Conservation (phyloP, 2,113 vertebrate species). For the Uria lomvia region DNA sequence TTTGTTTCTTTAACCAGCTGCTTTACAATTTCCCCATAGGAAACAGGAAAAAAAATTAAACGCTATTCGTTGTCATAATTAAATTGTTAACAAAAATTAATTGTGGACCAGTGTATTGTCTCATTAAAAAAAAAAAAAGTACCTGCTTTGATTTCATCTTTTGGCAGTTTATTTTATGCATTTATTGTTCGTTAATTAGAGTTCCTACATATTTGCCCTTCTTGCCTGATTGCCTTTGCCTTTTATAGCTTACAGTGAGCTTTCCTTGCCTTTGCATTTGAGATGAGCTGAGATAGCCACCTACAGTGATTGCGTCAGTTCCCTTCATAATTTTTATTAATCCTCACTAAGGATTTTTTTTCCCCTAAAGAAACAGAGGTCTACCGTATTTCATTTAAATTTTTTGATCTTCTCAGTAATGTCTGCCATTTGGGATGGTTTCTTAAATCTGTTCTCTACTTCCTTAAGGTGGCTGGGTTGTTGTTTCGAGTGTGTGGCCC, state of each 20-base stretch:
- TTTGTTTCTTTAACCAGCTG: background rate
- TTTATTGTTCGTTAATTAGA: constrained; percentile 55
- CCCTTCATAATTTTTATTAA: constrained; percentile 54
- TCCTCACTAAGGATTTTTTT: background rate
- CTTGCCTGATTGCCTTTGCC: constrained; percentile 58
- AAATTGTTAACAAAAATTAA: constrained; percentile 43
- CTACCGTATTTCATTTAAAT: background rate
- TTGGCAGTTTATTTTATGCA: constrained; percentile 48
- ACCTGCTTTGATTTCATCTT: constrained; percentile 47
- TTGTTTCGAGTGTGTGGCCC: background rate
- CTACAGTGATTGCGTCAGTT: constrained; percentile 55
- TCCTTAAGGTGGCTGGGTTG: background rate
- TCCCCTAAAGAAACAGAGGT: background rate
- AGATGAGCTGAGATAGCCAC: constrained; percentile 54
- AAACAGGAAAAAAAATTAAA: background rate
- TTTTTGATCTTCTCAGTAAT: background rate
- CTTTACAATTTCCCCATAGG: background rate
- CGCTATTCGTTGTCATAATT: constrained; percentile 22
- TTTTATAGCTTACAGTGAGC: constrained; percentile 49
- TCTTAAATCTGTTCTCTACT: background rate
- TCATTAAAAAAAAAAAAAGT: background rate
- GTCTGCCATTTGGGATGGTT: background rate
- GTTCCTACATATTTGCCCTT: constrained; percentile 62
- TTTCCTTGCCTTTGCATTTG: constrained; percentile 45
- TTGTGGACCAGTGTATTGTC: background rate